Conservation (phyloP, 2,113 vertebrate species). For the Elanoides forficatus region DNA sequence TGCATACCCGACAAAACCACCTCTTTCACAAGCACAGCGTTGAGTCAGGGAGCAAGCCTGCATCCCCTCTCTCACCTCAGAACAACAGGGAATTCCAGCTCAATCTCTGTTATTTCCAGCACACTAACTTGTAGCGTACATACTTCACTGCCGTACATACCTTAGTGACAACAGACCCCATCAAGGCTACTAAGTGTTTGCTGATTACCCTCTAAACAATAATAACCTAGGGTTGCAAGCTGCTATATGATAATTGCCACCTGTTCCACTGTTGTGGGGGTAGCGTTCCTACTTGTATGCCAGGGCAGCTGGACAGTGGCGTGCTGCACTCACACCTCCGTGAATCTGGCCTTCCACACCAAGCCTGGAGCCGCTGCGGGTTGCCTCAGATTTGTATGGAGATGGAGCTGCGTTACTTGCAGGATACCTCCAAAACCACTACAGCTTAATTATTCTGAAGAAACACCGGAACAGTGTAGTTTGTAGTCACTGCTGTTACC, state of each 20-base stretch:
- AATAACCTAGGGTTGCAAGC: not conserved
- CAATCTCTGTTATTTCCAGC: not conserved
- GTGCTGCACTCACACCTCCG: not conserved
- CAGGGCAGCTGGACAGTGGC: not conserved
- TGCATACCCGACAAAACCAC: not conserved
- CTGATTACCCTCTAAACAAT: not conserved
- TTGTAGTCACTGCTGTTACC: not conserved
- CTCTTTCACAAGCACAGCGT: accelerated
- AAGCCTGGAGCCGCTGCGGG: not conserved
- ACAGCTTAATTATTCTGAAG: not conserved
- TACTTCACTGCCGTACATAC: not conserved
- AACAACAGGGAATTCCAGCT: not conserved
- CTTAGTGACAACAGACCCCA: not conserved
- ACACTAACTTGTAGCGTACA: not conserved
- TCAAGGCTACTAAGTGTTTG: not conserved
- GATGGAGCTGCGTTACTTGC: not conserved
- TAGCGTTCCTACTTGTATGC: not conserved
- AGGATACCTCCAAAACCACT: not conserved
- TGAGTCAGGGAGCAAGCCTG: not conserved
- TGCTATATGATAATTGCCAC: not conserved
- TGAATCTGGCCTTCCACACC: not conserved
- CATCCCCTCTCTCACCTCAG: not conserved
- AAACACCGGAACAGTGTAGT: accelerated
- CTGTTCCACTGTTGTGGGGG: not conserved
- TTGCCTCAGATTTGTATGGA: not conserved